Base-by-base conservation (phyloP, 1,140 invertebrate genomes). In the Radopholus similis region DNA sequence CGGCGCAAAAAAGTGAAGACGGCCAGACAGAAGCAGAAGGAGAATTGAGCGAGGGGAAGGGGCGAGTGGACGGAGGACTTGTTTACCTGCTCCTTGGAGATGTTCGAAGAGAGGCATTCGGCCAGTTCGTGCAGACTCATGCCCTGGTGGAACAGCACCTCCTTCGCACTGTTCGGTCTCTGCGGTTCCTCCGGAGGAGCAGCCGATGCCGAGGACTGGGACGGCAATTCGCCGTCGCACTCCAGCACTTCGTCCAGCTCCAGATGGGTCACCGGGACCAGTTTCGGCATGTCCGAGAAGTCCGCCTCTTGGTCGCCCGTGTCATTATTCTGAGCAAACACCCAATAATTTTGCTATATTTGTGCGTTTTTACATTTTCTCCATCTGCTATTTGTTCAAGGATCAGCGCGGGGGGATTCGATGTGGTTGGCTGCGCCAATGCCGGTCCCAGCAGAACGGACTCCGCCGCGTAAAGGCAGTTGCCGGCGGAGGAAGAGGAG, bases 201-300 rank as follows among this genome's bases (percentile, higher is more conserved):
- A n/a, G 44, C 4, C 26, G 44, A 47, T 47, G 13, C 30, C 1
- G 23, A 21, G 47, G 47, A 28, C 15, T 11, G n/a, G 6, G 44
- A 23, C 18, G 23, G 23, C 23, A 40, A 18, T 30, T 47, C 37
- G n/a, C 37, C 37, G 13, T 51, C 38, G 18, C 49, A 30, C 40
- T 47, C 60, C 8, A 42, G 32, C 13, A 18, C 23, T 4, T 34
- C 38, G 35, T 70, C 69, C 9, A 62, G 35, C 44, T 70, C 37
- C 2, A 53, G 18, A 40, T 47, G 18, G 21, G 59, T 72, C 15
- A 51, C 76, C 4, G 64, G 72, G 21, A 78, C 37, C 23, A 75
- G 47, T 18, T 62, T 75, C 11, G 73, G 73, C 73, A 75, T 75
- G 56, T 75, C 73, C 35, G 68, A 73, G 34, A 71, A 75, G 38